A percentile compares a stretch with the other conserved stretches of the same genome.
Conservation (phyloP, 2,888 invertebrate genomes). For the Celastrina argiolus region DNA sequence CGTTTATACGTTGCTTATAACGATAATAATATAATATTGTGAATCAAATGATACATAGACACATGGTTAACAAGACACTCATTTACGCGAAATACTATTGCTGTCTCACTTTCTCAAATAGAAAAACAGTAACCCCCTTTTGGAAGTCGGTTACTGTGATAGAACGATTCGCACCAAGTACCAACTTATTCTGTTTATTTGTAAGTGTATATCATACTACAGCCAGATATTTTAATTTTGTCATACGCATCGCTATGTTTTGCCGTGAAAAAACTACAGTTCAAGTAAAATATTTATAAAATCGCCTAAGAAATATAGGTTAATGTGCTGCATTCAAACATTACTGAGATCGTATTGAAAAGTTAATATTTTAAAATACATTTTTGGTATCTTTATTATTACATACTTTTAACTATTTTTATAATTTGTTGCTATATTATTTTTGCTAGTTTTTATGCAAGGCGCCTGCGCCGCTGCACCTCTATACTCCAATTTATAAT, state of each 20-base stretch:
- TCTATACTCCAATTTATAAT: background rate
- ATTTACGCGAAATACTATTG: background rate
- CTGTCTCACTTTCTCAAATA: background rate
- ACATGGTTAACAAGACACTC: background rate
- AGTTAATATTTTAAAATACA: slow-evolving; percentile 14
- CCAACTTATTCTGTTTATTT: background rate
- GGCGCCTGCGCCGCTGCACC: background rate
- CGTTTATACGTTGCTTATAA: no score
- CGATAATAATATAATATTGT: no score
- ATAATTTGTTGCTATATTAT: background rate
- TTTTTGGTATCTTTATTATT: slow-evolving; percentile 12
- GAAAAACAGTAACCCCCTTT: background rate
- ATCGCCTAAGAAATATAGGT: background rate
- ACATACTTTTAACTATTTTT: background rate
- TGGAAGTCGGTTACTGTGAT: background rate
- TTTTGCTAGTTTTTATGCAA: background rate
- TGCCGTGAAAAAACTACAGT: background rate
- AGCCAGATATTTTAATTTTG: background rate
- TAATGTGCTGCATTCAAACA: background rate
- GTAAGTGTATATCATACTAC: background rate
- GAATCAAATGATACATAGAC: background rate
- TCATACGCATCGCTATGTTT: background rate
- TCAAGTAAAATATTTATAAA: background rate
- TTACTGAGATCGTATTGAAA: slow-evolving; percentile 19
- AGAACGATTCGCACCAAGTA: background rate